Percentiles rank a stretch among this genome's conserved stretches.
Evolutionary conservation across 2,797 vertebrate species (phyloP).

Genomic region (Catharus ustulatus): DNA sequence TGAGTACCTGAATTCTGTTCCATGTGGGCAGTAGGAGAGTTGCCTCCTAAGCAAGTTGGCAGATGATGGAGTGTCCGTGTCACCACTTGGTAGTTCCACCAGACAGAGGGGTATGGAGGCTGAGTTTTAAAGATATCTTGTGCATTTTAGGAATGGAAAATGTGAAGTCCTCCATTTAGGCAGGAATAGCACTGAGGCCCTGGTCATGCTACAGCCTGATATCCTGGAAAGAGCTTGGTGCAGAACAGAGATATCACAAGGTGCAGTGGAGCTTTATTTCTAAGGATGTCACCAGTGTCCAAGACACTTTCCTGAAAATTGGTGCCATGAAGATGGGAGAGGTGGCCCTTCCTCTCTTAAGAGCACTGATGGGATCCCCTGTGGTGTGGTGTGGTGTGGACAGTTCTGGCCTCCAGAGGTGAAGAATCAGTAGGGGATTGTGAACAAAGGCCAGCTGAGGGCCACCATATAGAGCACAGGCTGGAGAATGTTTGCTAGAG

Average conservation of each 20-base stretch:
- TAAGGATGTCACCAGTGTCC: no score
- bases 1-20: rapidly evolving
- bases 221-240: rapidly evolving
- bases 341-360: no score
- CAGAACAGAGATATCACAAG: rapidly evolving
- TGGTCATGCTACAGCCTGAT: rapidly evolving
- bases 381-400: no score
- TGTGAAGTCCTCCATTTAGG: rapidly evolving
- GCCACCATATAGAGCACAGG: rapidly evolving
- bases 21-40: rapidly evolving
- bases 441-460: rapidly evolving
- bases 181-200: rapidly evolving
- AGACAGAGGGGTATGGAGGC: rapidly evolving
- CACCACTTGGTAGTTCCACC: rapidly evolving
- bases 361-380: rapidly evolving
- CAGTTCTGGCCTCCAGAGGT: rapidly evolving
- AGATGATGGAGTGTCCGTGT: no score
- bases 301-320: rapidly evolving
- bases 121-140: no score
- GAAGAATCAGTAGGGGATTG: neutral
- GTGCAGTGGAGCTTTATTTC: rapidly evolving
- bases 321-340: rapidly evolving
- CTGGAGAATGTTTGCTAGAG: rapidly evolving
- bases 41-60: rapidly evolving
- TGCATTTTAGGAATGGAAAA: no score